phyloP scores from a whole-genome alignment of 2,113 vertebrate genomes.

The Lophius piscatorius region DNA sequence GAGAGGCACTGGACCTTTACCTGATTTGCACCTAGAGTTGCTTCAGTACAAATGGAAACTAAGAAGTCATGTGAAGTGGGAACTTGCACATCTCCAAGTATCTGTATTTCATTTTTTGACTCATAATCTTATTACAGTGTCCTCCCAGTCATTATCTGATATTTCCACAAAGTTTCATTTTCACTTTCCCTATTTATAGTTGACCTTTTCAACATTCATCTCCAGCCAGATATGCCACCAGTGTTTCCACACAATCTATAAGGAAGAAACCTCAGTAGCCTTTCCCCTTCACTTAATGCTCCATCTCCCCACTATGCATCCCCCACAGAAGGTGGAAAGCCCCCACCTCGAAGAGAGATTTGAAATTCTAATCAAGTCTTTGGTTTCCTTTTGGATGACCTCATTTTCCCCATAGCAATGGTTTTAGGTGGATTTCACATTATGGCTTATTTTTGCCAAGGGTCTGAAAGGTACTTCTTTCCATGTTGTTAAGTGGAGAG shows the following conservation, averaged over 20 bases:
- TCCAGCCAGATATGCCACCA: conserved; percentile 70
- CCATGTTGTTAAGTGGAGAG: conserved; percentile 76
- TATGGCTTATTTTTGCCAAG: conserved; percentile 81
- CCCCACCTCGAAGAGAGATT: conserved; percentile 79
- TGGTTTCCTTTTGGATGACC: conserved; percentile 83
- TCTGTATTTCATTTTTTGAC: conserved; percentile 73
- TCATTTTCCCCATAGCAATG: conserved; percentile 84
- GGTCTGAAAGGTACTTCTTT: conserved; percentile 83
- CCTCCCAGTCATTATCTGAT: conserved; percentile 73
- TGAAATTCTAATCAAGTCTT: conserved; percentile 87
- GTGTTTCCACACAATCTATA: conserved; percentile 73
- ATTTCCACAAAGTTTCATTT: conserved; percentile 67
- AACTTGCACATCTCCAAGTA: conserved; percentile 64
- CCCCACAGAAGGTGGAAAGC: conserved; percentile 78
- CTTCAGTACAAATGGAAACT: conserved; percentile 60
- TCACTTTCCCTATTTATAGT: conserved; percentile 75
- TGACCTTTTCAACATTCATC: conserved; percentile 69
- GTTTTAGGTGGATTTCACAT: conserved; percentile 84
- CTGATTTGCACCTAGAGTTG: conserved; percentile 57
- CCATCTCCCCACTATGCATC: conserved; percentile 26
- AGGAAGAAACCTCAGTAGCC: conserved; percentile 70
- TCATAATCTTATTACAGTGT: conserved; percentile 71
- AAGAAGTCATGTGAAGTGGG: conserved; percentile 49
- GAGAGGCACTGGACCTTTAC: conserved; percentile 60
- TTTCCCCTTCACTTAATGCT: conserved; percentile 47